These are phyloP conservation scores for Sturmia bella DNA, from an alignment of 2,888 invertebrate species.

Conservation along the genomic window DNA sequence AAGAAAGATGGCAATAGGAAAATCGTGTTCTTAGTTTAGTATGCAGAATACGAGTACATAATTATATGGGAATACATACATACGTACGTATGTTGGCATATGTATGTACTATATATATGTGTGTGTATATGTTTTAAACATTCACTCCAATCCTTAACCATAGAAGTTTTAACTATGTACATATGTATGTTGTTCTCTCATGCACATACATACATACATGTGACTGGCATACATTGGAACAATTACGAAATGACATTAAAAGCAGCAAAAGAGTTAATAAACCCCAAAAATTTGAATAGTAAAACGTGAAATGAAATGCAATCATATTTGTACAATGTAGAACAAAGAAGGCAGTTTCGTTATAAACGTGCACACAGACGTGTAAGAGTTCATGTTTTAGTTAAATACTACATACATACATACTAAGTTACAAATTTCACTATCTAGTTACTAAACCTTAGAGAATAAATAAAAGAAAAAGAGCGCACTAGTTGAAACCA, in stretches of 20 bases:
- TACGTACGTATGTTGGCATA: too few species aligned
- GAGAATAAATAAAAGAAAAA: conserved; percentile 39
- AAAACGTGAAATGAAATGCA: conserved; percentile 25
- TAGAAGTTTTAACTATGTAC: too few species aligned
- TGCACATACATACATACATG: too few species aligned
- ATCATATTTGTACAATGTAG: background rate
- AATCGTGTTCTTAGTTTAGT: too few species aligned
- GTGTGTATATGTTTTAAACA: too few species aligned
- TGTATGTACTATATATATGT: too few species aligned
- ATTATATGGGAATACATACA: too few species aligned
- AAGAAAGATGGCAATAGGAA: too few species aligned
- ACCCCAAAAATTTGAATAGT: conserved; percentile 28
- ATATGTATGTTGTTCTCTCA: too few species aligned
- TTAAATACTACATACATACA: background rate
- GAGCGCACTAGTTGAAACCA: conserved; percentile 52
- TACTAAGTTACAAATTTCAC: background rate
- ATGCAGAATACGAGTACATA: too few species aligned
- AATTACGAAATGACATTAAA: conserved; percentile 15
- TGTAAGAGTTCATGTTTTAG: background rate
- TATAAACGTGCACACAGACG: background rate
- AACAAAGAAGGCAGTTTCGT: background rate
- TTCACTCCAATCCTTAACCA: too few species aligned
- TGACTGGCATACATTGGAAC: conserved; percentile 3
- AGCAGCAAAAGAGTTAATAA: conserved; percentile 12
- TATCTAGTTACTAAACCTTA: conserved; percentile 30